phyloP scores from a whole-genome alignment of 2,113 vertebrate genomes.

The Tachycineta bicolor region DNA sequence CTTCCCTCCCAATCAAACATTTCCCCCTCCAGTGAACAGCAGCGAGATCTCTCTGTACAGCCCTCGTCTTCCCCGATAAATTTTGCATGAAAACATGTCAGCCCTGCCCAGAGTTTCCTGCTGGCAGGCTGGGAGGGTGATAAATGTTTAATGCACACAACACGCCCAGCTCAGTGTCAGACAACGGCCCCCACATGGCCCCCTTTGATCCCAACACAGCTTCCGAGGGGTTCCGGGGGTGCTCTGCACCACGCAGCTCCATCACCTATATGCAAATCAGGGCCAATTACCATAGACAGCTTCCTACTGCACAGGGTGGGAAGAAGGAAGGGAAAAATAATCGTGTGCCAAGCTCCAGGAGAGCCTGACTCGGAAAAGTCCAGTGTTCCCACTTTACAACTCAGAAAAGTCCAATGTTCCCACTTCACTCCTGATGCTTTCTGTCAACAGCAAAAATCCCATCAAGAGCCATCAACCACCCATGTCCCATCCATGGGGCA shows the following conservation, averaged over 20 bases:
- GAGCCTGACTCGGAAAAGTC: constrained; percentile 4
- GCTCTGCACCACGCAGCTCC: constrained; percentile 74
- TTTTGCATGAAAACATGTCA: constrained; percentile 95
- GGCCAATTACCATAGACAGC: constrained; percentile 78
- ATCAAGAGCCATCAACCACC: background rate
- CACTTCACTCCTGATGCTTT: constrained; percentile 18
- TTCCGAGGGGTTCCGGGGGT: constrained; percentile 75
- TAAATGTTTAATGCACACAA: constrained; percentile 99
- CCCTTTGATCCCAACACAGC: constrained; percentile 91
- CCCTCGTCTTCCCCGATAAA: constrained; percentile 90
- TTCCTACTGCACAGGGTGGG: constrained; percentile 70
- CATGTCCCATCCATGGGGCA: background rate
- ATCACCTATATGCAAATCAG: constrained; percentile 88
- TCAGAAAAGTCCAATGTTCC: background rate
- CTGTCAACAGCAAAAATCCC: constrained; percentile 14
- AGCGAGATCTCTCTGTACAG: constrained; percentile 88
- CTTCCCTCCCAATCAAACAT: constrained; percentile 74
- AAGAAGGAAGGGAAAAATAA: constrained; percentile 51
- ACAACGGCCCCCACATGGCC: constrained; percentile 84
- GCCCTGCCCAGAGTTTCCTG: constrained; percentile 88
- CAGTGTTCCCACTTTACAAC: constrained; percentile 26
- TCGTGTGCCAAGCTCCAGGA: constrained; percentile 59
- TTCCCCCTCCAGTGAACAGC: constrained; percentile 89
- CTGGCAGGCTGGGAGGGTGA: constrained; percentile 91
- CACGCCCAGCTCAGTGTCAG: constrained; percentile 90